These are phyloP conservation scores for Heteractis magnifica DNA, from an alignment of 92 coral and sea anemone species.

Conservation along the genomic window DNA sequence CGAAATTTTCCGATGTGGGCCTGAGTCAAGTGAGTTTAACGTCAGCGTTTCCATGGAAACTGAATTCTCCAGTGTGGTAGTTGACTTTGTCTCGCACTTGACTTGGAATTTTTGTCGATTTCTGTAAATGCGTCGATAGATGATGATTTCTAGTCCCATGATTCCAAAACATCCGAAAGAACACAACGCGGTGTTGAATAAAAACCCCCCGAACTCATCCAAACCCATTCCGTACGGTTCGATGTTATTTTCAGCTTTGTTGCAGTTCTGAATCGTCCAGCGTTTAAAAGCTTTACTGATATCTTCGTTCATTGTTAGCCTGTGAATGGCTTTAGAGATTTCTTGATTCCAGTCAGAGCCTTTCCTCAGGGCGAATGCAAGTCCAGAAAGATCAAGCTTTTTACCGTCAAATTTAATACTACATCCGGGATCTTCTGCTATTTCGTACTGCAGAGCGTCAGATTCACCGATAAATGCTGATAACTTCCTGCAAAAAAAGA, in stretches of 20 bases:
- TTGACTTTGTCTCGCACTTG: neutral
- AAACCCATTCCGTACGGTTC: constrained; percentile 65
- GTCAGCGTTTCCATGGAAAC: constrained; percentile 12
- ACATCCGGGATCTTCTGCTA: constrained; percentile 62
- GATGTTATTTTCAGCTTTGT: constrained; percentile 44
- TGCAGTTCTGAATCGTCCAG: constrained; percentile 65
- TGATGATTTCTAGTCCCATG: constrained; percentile 52
- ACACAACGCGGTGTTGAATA: constrained; percentile 76
- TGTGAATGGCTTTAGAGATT: constrained; percentile 66
- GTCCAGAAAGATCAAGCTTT: constrained; percentile 66
- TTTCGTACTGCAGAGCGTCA: constrained; percentile 46
- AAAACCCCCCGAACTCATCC: constrained; percentile 76
- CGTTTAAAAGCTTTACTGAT: constrained; percentile 49
- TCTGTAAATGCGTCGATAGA: constrained; percentile 58
- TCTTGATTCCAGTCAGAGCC: constrained; percentile 72
- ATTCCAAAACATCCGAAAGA: constrained; percentile 68
- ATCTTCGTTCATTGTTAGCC: constrained; percentile 51
- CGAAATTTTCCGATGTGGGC: neutral
- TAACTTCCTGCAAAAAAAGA: constrained; percentile 50
- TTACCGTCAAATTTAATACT: constrained; percentile 71
- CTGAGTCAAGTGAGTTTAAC: neutral
- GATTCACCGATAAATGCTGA: constrained; percentile 69
- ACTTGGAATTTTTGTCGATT: constrained; percentile 45
- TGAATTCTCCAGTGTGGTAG: constrained; percentile 1
- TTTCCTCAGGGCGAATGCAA: constrained; percentile 69